Evolutionary conservation across 2,888 invertebrate species (phyloP), one percentile per base, ranked within the genome.

Genomic region (Lepidocyrtinus sp.): DNA sequence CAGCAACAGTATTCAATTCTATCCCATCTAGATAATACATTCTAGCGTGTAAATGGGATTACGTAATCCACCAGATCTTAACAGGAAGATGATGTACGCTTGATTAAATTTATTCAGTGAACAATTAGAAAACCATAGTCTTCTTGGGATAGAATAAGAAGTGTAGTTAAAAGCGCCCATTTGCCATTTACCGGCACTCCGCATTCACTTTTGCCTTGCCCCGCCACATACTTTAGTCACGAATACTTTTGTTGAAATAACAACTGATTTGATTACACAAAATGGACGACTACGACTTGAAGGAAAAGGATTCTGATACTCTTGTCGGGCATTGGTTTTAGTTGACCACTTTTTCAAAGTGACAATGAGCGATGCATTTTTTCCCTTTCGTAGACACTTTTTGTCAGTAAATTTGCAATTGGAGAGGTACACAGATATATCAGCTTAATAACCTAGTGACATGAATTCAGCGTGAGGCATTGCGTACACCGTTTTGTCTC

Each of bases 401-500:
- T n/a, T n/a, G 17, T 24, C 22, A 46, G 5, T 68, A 17, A 46
- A 46, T n/a, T 46, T 19, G 36, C 45, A 5, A 2, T 45, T 59
- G 17, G 17, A n/a, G n/a, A n/a, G n/a, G n/a, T n/a, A n/a, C n/a
- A n/a, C n/a, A n/a, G n/a, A n/a, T n/a, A 68, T 46, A 1, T 19
- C 17, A 45, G 1, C 0, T n/a, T 1, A 9, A 50, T 62, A 62
- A 45, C 71, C 71, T 59, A 62, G 71, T 71, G 71, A 71, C 71
- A 71, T 71, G 62, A 1, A 24, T 71, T 22, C 17, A 45, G 15
- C 12, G 21, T 46, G 46, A 1, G n/a, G n/a, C n/a, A n/a, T n/a
- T n/a, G n/a, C n/a, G n/a, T n/a, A n/a, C n/a, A n/a, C n/a, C n/a
- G n/a, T n/a, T n/a, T n/a, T n/a, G n/a, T n/a, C n/a, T n/a, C n/a